Evolutionary conservation across 37 sponge, comb jelly and placozoan genomes (phyloP), one percentile per base, ranked within the genome.

Genomic region (Ianthella basta): DNA sequence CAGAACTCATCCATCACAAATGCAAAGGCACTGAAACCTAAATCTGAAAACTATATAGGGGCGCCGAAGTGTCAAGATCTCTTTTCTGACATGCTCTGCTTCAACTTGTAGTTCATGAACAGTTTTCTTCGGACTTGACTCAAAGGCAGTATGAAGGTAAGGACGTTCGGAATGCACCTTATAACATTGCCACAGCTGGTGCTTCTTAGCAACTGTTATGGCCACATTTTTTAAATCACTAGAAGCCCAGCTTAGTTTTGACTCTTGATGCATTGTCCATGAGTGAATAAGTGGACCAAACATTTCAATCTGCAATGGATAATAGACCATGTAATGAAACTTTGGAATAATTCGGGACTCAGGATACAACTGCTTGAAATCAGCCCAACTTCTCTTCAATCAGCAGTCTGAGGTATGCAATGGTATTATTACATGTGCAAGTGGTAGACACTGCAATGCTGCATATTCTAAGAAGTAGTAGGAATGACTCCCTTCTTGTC

Each of bases 191-290:
- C 83, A 88, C 16, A 68, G 50, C 60, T 88, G 88, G 40, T 82
- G 88, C 24, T 72, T 79, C 23, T 72, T 73, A 40, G 79, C 83
- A 14, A 83, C 78, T 32, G 83, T 82, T 82, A 67, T 63, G 20
- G 41, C 16, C 24, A 86, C 55, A 82, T 82, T 88, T 36, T 88
- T 88, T 53, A 63, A 88, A 38, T 88, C 83, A 20, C 79, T 60
- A 75, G 63, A 83, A 19, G 83, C 64, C 39, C 82, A 88, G 56
- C 82, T 87, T 23, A 87, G 82, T 30, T 87, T 87, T 38, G 88
- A 65, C 82, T 88, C 83, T 38, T 88, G 88, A 53, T 83, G 21
- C 79, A 82, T 88, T 12, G 63, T 88, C 88, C 83, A 82, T 14
- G 88, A 59, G 18, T 70, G 72, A 39, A 88, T 73, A 19, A 88